A percentile compares a stretch with the other conserved stretches of the same genome.
Evolutionary conservation across 1,140 invertebrate genomes (phyloP).

Genomic region (Venturia canescens): DNA sequence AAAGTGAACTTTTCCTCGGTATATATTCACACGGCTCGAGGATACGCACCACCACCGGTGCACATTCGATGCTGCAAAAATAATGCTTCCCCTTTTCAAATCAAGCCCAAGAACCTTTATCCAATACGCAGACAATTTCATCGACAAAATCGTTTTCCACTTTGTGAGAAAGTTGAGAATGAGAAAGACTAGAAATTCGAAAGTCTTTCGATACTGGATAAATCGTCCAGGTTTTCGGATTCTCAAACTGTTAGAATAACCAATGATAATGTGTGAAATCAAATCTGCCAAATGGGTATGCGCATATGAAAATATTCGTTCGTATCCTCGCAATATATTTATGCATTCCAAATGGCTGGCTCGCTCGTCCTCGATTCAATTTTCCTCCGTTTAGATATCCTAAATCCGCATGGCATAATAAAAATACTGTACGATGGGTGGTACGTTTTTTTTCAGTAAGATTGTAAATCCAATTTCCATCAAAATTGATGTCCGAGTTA

Average conservation of each 20-base stretch:
- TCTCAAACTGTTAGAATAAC: not conserved
- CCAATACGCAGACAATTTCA: conserved; percentile 5
- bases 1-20: conserved; percentile 40
- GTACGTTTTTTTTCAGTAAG: not conserved
- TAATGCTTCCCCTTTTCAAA: conserved; percentile 13
- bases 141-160: conserved; percentile 7
- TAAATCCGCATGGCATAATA: not conserved
- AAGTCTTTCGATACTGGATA: not conserved
- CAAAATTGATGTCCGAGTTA: conserved; percentile 13
- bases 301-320: not conserved
- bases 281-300: not conserved
- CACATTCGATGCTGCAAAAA: not conserved
- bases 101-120: conserved; percentile 4
- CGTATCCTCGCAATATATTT: not conserved
- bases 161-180: not conserved
- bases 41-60: not conserved
- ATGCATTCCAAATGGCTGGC: not conserved
- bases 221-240: not conserved
- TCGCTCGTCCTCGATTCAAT: not conserved
- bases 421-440: not conserved
- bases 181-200: not conserved
- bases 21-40: not conserved
- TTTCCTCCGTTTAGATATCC: not conserved
- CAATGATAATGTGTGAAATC: not conserved
- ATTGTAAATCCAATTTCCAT: conserved; percentile 15